Percentiles rank a stretch among this genome's conserved stretches.
phyloP scores from a whole-genome alignment of 2,888 invertebrate species.

The Dicyrtomina minuta region DNA sequence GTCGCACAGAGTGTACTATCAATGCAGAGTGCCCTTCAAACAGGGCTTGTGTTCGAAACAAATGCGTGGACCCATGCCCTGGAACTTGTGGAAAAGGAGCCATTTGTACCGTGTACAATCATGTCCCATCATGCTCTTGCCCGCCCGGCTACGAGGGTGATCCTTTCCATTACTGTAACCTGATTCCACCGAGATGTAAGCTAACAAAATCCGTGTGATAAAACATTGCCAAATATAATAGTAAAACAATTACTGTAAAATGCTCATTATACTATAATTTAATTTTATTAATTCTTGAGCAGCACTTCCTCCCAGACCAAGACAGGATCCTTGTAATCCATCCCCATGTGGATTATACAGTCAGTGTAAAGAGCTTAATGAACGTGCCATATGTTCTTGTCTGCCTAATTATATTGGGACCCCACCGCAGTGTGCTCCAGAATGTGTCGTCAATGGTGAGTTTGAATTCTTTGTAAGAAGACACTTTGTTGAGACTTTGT shows the following conservation, averaged over 20 bases:
- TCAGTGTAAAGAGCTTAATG: conserved; percentile 54
- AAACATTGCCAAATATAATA: too few relatives aligned
- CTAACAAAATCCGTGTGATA: neutral
- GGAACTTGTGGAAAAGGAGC: conserved; percentile 75
- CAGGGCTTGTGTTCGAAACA: conserved; percentile 73
- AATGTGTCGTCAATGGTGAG: conserved; percentile 68
- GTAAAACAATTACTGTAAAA: too few relatives aligned
- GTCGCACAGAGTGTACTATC: conserved; percentile 79
- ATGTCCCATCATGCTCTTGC: conserved; percentile 70
- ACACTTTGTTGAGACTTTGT: too few relatives aligned
- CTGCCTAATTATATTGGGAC: conserved; percentile 64
- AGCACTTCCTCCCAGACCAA: conserved; percentile 22
- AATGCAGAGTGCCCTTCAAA: conserved; percentile 72
- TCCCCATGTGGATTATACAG: conserved; percentile 55
- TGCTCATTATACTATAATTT: too few relatives aligned
- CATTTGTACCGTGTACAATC: conserved; percentile 75
- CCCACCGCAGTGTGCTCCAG: conserved; percentile 72
- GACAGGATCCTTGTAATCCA: conserved; percentile 46
- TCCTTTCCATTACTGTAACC: conserved; percentile 48
- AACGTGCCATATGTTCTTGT: conserved; percentile 70
- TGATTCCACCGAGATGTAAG: conserved; percentile 16
- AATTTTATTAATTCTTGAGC: neutral
- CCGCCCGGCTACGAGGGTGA: conserved; percentile 58
- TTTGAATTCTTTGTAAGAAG: too few relatives aligned
- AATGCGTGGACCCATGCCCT: conserved; percentile 76